phyloP scores from a whole-genome alignment of 2,888 invertebrate genomes.

The Poecilobothrus nobilitatus region DNA sequence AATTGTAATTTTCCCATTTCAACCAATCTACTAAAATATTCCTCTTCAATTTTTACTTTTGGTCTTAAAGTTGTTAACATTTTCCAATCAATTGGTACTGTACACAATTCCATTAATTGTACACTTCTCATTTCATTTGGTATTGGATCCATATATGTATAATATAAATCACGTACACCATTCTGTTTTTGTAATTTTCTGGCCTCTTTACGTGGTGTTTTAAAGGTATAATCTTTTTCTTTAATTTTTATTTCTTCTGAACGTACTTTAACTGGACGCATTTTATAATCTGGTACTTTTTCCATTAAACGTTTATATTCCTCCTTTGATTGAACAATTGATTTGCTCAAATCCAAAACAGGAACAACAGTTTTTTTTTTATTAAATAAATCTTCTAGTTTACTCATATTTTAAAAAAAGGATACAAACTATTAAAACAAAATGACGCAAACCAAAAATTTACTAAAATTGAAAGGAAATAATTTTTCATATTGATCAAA shows the following conservation, averaged over 20 bases:
- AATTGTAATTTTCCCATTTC: conserved; percentile 72
- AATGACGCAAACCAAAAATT: no score
- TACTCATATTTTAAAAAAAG: conserved; percentile 43
- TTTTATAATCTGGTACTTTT: conserved; percentile 83
- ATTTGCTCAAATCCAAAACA: conserved; percentile 75
- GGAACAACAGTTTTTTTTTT: conserved; percentile 80
- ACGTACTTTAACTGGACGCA: conserved; percentile 75
- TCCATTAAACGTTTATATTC: conserved; percentile 76
- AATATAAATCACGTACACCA: conserved; percentile 38
- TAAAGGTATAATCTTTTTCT: conserved; percentile 66
- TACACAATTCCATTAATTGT: conserved; percentile 56
- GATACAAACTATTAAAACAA: no score
- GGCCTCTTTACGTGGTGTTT: conserved; percentile 63
- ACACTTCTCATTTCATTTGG: conserved; percentile 66
- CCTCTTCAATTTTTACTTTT: conserved; percentile 74
- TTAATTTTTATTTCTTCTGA: conserved; percentile 68
- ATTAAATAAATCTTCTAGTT: conserved; percentile 72
- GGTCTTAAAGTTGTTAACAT: conserved; percentile 85
- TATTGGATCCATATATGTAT: conserved; percentile 60
- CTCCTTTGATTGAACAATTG: conserved; percentile 66
- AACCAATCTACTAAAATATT: conserved; percentile 75
- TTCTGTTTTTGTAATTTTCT: conserved; percentile 43
- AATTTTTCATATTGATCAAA: no score
- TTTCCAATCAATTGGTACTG: conserved; percentile 84
- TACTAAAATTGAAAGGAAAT: no score